A percentile compares a stretch with the other conserved stretches of the same genome.
phyloP scores from a whole-genome alignment of 2,888 invertebrate genomes.

The Drosophila paramelanica region DNA sequence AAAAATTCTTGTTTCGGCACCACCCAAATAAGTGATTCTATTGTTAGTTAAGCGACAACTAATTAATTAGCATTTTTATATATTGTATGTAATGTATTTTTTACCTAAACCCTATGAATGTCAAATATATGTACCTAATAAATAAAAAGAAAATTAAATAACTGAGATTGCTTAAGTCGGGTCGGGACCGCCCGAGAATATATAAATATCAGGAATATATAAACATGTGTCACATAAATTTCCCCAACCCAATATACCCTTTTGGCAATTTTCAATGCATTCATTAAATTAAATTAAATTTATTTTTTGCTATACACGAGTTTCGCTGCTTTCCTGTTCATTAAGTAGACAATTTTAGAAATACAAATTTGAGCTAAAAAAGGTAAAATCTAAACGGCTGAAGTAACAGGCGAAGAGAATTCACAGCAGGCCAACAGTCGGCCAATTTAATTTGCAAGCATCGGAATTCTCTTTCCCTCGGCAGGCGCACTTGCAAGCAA shows the following conservation, averaged over 20 bases:
- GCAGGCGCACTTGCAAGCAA: neutral
- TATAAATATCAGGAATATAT: no score
- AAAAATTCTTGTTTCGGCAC: constrained; percentile 43
- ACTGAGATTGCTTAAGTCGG: neutral
- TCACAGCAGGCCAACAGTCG: neutral
- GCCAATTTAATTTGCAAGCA: neutral
- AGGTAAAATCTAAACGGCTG: constrained; percentile 16
- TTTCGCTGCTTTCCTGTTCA: neutral
- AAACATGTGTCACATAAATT: no score
- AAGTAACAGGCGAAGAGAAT: constrained; percentile 12
- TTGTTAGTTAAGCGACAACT: constrained; percentile 61
- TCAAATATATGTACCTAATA: constrained; percentile 55
- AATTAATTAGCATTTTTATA: constrained; percentile 67
- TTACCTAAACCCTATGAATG: constrained; percentile 57
- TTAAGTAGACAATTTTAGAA: neutral
- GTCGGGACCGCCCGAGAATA: no score
- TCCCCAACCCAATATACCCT: no score
- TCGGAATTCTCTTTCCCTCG: neutral
- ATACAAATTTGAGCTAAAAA: constrained; percentile 7
- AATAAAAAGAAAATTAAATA: constrained; percentile 46
- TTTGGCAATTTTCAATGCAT: no score
- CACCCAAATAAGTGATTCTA: constrained; percentile 48
- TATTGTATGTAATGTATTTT: constrained; percentile 63
- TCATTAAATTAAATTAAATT: neutral
- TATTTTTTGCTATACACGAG: no score